Evolutionary conservation across 1,140 invertebrate genomes (phyloP).

Genomic region (Orussus abietinus): DNA sequence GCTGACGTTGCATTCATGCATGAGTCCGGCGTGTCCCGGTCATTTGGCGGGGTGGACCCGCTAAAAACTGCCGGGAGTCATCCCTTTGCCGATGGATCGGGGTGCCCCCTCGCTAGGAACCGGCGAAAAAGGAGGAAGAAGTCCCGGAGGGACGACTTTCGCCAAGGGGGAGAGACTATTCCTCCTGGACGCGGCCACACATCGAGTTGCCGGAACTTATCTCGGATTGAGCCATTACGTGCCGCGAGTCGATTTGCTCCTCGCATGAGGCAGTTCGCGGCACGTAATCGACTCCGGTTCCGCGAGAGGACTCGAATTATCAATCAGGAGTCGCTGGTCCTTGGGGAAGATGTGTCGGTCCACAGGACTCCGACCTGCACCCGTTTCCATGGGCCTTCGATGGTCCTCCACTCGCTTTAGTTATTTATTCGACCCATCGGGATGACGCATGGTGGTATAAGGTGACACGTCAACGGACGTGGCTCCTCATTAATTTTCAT

Average conservation of each 20-base stretch:
- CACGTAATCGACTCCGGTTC: no score
- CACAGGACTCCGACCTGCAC: no score
- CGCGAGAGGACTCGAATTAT: no score
- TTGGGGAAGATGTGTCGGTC: no score
- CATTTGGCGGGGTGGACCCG: constrained; percentile 26
- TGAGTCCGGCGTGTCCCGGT: constrained; percentile 34
- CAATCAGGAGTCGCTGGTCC: no score
- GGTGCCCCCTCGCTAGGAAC: not conserved
- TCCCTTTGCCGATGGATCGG: constrained; percentile 5
- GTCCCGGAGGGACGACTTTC: not conserved
- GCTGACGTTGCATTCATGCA: constrained; percentile 47
- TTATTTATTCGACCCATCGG: constrained; percentile 54
- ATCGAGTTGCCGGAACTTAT: constrained; percentile 17
- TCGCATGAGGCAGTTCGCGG: no score
- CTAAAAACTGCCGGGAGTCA: constrained; percentile 30
- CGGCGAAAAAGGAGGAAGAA: not conserved
- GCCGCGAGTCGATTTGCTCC: not conserved
- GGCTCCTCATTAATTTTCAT: constrained; percentile 51
- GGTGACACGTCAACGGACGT: constrained; percentile 50
- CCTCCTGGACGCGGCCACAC: constrained; percentile 7
- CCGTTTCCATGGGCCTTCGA: no score
- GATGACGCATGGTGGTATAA: constrained; percentile 53
- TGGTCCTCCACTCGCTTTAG: no score
- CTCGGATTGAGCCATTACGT: constrained; percentile 20
- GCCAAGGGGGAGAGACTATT: no score